A percentile compares a stretch with the other conserved stretches of the same genome.
phyloP scores from a whole-genome alignment of 1,140 invertebrate genomes.

The Eubasilissa regina region DNA sequence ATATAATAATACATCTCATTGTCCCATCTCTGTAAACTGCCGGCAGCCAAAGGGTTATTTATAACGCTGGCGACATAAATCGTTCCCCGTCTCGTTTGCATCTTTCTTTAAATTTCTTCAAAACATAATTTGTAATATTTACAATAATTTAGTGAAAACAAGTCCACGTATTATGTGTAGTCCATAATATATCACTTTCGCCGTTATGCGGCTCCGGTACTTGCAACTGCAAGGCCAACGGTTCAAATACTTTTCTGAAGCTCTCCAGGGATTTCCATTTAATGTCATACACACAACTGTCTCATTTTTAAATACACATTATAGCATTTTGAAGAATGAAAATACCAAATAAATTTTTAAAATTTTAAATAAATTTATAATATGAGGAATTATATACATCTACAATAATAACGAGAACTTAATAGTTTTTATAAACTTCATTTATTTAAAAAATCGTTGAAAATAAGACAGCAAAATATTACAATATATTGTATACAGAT shows the following conservation, averaged over 20 bases:
- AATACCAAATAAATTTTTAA: too few species aligned
- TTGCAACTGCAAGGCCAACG: background rate
- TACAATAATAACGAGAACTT: too few species aligned
- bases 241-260: background rate
- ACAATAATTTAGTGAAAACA: conserved; percentile 28
- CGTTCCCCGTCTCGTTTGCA: conserved; percentile 8
- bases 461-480: too few species aligned
- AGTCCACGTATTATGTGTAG: too few species aligned
- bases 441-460: too few species aligned
- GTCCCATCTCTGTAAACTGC: background rate
- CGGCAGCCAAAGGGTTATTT: conserved; percentile 11
- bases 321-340: too few species aligned
- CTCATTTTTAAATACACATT: too few species aligned
- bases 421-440: too few species aligned
- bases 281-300: too few species aligned
- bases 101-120: background rate
- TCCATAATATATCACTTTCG: conserved; percentile 32
- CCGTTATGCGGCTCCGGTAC: conserved; percentile 28
- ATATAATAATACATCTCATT: background rate
- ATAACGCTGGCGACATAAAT: background rate
- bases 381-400: too few species aligned
- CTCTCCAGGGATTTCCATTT: background rate
- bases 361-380: too few species aligned
- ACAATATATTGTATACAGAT: too few species aligned
- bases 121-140: conserved; percentile 6